Base-by-base conservation (phyloP, 2,888 invertebrate genomes). In the Ochropleura plecta region DNA sequence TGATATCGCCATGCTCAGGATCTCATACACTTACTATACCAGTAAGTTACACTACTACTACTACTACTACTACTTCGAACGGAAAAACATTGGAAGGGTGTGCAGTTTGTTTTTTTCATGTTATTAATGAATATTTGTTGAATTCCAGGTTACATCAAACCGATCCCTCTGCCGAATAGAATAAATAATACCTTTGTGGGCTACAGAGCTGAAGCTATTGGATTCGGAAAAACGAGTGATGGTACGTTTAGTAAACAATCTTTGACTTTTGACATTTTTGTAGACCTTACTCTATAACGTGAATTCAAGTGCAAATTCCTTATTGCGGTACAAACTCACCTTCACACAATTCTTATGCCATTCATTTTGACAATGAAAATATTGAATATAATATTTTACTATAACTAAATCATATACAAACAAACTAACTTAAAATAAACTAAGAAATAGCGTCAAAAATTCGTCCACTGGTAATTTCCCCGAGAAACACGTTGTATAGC, bases 1-100 rank as follows among this genome's bases (percentile, higher is more conserved):
- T 40, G 91, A 92, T 60, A 76, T 92, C 30, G 92, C 91, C 0
- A 75, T 92, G 20, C 73, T 91, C 10, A 73, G 40, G 14, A 84
- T 90, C 18, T 71, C 85, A 9, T 74, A 76, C 44, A 83, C 90
- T 3, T 20, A 63, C 1, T 84, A 67, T 51, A 78, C 78, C 4
- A 69, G 90, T 90, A 64, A 87, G 87, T 81, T 18, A 14, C 20
- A 8, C 30, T 30, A 30, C 30, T 8, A 4, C 30, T 5, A 30
- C 30, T 8, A 4, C 30, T 5, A 1, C 20, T 55, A n/a, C 10
- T 53, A n/a, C 51, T n/a, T 51, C 10, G 18, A 18, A 51, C 4
- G n/a, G n/a, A 53, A n/a, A 53, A 10, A 53, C 0, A n/a, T 51
- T 60, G 18, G 14, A 49, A 51, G 7, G 49, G 49, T 1, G 7